Evolutionary conservation across 1,140 invertebrate genomes (phyloP).

Genomic region (Musca vetustissima): DNA sequence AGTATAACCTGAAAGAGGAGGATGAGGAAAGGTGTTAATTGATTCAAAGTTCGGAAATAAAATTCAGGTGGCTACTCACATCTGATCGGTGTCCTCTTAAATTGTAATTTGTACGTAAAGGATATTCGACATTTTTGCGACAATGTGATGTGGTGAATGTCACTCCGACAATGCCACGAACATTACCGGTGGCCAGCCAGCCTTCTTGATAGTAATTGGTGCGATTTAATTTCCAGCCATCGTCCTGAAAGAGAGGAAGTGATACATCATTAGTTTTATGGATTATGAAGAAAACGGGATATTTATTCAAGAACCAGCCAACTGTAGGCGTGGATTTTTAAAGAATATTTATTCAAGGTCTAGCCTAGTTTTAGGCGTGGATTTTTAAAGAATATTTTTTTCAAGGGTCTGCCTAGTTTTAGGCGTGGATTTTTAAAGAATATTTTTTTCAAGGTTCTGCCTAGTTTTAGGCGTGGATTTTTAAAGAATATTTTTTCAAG

Average conservation of each 20-base stretch:
- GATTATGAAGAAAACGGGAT: no score
- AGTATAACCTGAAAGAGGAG: constrained; percentile 75
- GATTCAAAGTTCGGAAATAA: not conserved
- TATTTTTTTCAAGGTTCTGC: no score
- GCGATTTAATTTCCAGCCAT: constrained; percentile 91
- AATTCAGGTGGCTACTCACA: constrained; percentile 63
- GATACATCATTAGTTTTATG: no score
- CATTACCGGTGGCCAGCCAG: constrained; percentile 96
- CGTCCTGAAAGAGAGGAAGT: constrained; percentile 69
- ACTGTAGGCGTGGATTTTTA: no score
- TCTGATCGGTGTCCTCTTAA: constrained; percentile 93
- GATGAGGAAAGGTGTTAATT: not conserved
- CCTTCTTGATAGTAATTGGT: constrained; percentile 97
- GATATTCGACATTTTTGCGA: constrained; percentile 77
- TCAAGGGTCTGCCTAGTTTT: no score
- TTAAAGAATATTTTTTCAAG: no score
- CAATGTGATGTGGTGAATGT: constrained; percentile 94
- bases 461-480: no score
- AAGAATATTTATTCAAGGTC: no score
- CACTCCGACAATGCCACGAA: constrained; percentile 90
- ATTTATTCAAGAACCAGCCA: no score
- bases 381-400: no score
- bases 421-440: no score
- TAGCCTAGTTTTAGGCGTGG: no score
- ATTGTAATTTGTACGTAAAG: constrained; percentile 95